Base-by-base conservation (phyloP, 2,113 vertebrate species). In the Siphamia tubifer region DNA sequence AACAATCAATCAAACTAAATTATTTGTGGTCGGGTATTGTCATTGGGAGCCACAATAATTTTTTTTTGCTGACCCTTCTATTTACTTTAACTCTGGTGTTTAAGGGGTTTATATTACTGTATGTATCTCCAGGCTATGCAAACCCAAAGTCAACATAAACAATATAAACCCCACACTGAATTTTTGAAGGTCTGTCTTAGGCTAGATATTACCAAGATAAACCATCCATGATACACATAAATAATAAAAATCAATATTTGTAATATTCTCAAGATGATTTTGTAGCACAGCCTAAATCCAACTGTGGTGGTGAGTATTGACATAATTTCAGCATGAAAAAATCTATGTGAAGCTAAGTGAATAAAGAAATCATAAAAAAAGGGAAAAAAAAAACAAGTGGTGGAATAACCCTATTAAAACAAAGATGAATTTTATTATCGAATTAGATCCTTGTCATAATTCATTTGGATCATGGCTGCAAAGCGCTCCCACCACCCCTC, bases 391-490 rank as follows among this genome's bases (percentile, higher is more conserved):
- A 36, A 1, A 47, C 12, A n/a, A 52, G 49, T 1, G n/a, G 66
- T 56, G 30, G 24, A 48, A 54, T 23, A 5, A n/a, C 35, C 12
- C 2, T 5, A 19, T 16, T 34, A 48, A 72, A 61, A 64, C 47
- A 65, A 36, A 71, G 42, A 60, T 27, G 4, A 19, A 0, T 67
- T 69, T 61, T 73, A 68, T 39, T 16, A 40, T 8, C 44, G 47
- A 48, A 61, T 68, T 57, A 30, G 48, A 58, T 16, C 16, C 48
- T 28, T 64, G 58, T 78, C 68, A 74, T 60, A 61, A 13, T 61
- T 60, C 3, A 78, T 78, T 47, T 66, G 36, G 35, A 61, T 61
- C 65, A 39, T 1, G 17, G 32, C 8, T 47, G n/a, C 39, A 44
- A 61, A 56, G 38, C n/a, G n/a, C n/a, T n/a, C n/a, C n/a, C n/a